Evolutionary conservation across 2,113 vertebrate species (phyloP).

Genomic region (Forbesichthys papilliferus): DNA sequence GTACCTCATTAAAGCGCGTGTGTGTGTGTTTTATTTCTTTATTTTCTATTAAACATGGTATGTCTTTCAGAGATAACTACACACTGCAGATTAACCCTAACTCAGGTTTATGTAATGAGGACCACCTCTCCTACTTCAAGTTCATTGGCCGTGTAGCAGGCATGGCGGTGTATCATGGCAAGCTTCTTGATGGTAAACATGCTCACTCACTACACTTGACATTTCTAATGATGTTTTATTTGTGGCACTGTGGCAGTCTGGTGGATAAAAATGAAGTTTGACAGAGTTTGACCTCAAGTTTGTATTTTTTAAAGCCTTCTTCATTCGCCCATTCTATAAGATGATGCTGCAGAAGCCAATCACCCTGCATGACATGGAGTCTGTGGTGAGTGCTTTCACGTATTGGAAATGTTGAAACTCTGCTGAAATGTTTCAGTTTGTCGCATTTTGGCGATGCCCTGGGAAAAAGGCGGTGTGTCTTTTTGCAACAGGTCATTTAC

Average conservation of each 20-base stretch:
- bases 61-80: constrained; percentile 90
- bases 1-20: too few relatives aligned
- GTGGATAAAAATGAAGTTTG: background rate
- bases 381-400: constrained; percentile 84
- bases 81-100: constrained; percentile 98
- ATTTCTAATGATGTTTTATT: background rate
- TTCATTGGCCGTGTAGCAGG: constrained; percentile 98
- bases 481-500: too few relatives aligned
- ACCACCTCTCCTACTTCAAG: constrained; percentile 97
- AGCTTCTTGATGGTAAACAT: constrained; percentile 91
- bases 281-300: constrained; percentile 1
- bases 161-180: constrained; percentile 98
- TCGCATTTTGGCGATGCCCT: background rate
- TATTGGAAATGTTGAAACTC: background rate
- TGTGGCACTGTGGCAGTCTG: background rate
- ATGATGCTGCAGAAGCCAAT: constrained; percentile 99
- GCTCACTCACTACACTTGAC: background rate
- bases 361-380: constrained; percentile 95
- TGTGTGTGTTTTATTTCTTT: too few relatives aligned
- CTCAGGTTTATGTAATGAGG: constrained; percentile 97
- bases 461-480: too few relatives aligned
- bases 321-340: constrained; percentile 98
- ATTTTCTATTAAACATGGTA: background rate
- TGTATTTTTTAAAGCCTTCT: constrained; percentile 84
- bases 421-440: background rate